Percentiles rank a stretch among this genome's conserved stretches.
Evolutionary conservation across 2,888 invertebrate species (phyloP).

Genomic region (Zelleria hepariella): DNA sequence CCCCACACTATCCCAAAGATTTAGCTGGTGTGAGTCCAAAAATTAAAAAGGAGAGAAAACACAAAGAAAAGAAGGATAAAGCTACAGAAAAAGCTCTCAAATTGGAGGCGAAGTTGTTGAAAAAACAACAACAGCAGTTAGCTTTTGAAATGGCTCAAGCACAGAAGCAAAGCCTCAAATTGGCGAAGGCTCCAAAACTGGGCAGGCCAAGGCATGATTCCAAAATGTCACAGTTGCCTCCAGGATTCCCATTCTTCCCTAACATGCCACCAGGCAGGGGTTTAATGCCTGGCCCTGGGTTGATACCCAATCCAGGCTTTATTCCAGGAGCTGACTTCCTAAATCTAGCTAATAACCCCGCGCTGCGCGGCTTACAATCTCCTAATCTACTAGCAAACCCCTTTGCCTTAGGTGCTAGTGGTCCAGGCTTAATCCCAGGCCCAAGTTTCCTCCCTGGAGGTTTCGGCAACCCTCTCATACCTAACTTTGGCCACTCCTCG

Average conservation of each 20-base stretch:
- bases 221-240: constrained; percentile 51
- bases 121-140: constrained; percentile 60
- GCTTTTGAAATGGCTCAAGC: constrained; percentile 53
- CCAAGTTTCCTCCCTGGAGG: constrained; percentile 52
- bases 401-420: constrained; percentile 64
- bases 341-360: constrained; percentile 53
- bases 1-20: constrained; percentile 63
- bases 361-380: constrained; percentile 48
- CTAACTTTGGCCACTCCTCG: constrained; percentile 72
- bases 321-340: constrained; percentile 29
- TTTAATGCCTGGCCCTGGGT: constrained; percentile 67
- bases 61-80: constrained; percentile 67
- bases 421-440: constrained; percentile 76
- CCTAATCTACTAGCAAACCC: constrained; percentile 64
- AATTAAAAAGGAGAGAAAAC: constrained; percentile 72
- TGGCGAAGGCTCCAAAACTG: constrained; percentile 46
- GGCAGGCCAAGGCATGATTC: constrained; percentile 53
- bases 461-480: constrained; percentile 66
- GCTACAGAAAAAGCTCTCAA: constrained; percentile 35
- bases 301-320: constrained; percentile 56
- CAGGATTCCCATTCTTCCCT: constrained; percentile 62
- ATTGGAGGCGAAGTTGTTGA: constrained; percentile 56
- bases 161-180: constrained; percentile 50
- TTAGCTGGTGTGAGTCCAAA: constrained; percentile 70
- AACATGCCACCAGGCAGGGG: constrained; percentile 63